Evolutionary conservation across 2,888 invertebrate species (phyloP), one percentile per base, ranked within the genome.

Genomic region (Euphydryas editha): DNA sequence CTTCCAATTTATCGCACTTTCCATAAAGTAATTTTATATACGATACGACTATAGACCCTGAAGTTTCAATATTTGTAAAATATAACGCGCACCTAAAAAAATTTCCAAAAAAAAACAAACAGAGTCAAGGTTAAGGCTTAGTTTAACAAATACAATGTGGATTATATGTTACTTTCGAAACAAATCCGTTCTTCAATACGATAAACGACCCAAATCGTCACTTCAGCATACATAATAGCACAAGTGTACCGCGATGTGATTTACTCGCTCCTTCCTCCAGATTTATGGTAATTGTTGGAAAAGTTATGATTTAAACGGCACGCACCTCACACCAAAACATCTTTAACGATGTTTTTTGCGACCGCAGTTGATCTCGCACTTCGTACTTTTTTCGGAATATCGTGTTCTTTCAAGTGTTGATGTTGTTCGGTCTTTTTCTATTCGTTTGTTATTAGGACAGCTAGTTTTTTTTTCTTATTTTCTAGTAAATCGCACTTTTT

Each of bases 231-330:
- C 58, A 61, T 58, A 65, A 64, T 61, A 39, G 57, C 15, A 18
- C 73, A 54, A 63, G 30, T 64, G 61, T 64, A 61, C 69, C 62
- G 36, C 59, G 47, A 63, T 62, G 42, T 67, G 67, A 70, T 70
- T 65, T 67, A 59, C 59, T 62, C 49, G 21, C 74, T 72, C 70
- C 49, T 57, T 59, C 62, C n/a, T 42, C 62, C 59, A 59, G 51
- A 84, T 84, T 84, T 85, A 85, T 81, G 83, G 76, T 81, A 84
- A 85, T 81, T 76, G 78, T 77, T 71, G 77, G 80, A 80, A 82
- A 85, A 84, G 80, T 84, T 84, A 78, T 84, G 83, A 84, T 83
- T 84, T 80, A 81, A 62, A 47, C 44, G 30, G 51, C 60, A 68
- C 76, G 65, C 59, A 55, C 47, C 62, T 76, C 73, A 73, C 67